Base-by-base conservation (phyloP, 2,888 invertebrate genomes). In the Troilus luridus region DNA sequence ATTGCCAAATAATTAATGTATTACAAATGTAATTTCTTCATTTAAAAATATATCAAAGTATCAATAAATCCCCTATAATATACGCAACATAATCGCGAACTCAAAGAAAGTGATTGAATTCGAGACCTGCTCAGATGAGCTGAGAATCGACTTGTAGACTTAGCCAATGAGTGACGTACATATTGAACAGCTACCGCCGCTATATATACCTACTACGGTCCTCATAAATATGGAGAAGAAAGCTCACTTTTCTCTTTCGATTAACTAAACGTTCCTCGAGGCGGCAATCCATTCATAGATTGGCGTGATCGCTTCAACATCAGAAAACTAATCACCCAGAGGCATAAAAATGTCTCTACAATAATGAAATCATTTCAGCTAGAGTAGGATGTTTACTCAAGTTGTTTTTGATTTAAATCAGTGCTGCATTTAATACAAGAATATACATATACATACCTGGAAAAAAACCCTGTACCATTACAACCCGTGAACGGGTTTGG, bases 201-300 rank as follows among this genome's bases (percentile, higher is more conserved):
- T 77, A 77, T 41, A 85, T n/a, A 58, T 56, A 85, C 21, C 41
- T 41, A 41, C 41, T 41, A 41, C 41, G 41, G 41, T 5, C 41
- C 85, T 85, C 85, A 85, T 85, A 85, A 85, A 85, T 85, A 85
- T 85, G 85, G 85, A 85, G 3, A 58, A 85, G 56, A 85, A 85
- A 85, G 56, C 0, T 19, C 85, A 56, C 85, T 85, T 85, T 85
- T 58, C 56, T 85, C 54, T 54, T 58, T 56, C 56, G 11, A 85
- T 85, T 85, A 85, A n/a, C 85, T 56, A 81, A 81, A 21, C 21
- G 21, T 11, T 21, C 81, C 21, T 54, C 24, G 19, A 56, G 21
- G 56, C 85, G n/a, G 10, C 85, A 8, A 14, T 85, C 56, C 85
- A 56, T 56, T 85, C 10, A 85, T 77, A 1, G 41, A 2, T 27